Evolutionary conservation across 2,797 vertebrate species (phyloP), one percentile per base, ranked within the genome.

Genomic region (Podarcis lilfordi): DNA sequence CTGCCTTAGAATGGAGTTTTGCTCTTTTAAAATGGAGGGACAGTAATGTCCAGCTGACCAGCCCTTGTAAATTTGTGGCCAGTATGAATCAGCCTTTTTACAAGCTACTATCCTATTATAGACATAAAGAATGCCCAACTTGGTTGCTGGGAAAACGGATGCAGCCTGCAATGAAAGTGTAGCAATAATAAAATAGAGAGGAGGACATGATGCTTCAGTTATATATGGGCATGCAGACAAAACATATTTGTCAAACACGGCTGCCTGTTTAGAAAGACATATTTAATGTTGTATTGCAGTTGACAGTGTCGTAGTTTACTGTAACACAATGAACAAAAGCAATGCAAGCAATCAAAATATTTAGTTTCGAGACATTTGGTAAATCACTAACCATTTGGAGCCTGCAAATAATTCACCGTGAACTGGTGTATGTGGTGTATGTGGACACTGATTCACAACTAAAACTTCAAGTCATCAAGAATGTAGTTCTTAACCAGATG

Each of bases 201-300:
- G 0, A 9, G 66, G 13, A 29, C 74, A 78, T 85, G 68, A 81
- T 7, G 5, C 78, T 89, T 27, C 64, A 69, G 55, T 89, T 93
- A 29, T 35, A 37, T 21, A n/a, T 72, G 10, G 25, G 27, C 75
- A 32, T 61, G 35, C 4, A 85, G 92, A 93, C 93, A 91, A 92
- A 94, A 89, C 87, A 61, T 90, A 91, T 92, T 87, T 84, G 78
- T 86, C 69, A 40, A 91, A 94, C 92, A 88, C 91, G 87, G 84
- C 74, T 86, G 69, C 81, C 84, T 91, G 85, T 55, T 15, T 88
- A 93, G 91, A 81, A 93, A 84, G 91, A 84, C 85, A 55, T 71
- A 23, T 15, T 80, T 74, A 92, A 84, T 1, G 93, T 90, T 95
- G 86, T 87, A 87, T 85, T 84, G 90, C 89, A 95, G 92, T 94